Conservation (phyloP, 2,888 invertebrate genomes). For the Holacanthella duospinosa region DNA sequence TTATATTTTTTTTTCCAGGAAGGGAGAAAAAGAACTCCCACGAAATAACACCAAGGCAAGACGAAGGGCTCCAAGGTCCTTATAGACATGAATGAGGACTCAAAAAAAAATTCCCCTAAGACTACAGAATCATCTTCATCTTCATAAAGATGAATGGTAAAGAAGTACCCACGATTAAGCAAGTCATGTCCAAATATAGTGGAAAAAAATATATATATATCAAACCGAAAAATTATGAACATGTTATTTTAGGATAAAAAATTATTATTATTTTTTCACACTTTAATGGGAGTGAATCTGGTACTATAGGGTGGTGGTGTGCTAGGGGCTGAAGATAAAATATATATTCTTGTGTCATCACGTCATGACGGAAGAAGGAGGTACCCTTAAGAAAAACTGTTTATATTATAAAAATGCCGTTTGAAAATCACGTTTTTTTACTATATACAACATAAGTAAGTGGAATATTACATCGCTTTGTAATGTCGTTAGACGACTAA, state of each 20-base stretch:
- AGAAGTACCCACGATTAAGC: not conserved
- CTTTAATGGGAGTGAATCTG: not conserved
- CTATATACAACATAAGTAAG: too few species aligned
- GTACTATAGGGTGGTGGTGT: not conserved
- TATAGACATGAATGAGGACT: not conserved
- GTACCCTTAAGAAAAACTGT: not conserved
- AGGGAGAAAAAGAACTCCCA: not conserved
- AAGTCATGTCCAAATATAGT: slow-evolving; percentile 1
- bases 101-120: too few species aligned
- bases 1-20: too few species aligned
- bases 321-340: slow-evolving; percentile 3
- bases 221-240: not conserved
- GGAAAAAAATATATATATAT: not conserved
- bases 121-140: not conserved
- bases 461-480: too few species aligned
- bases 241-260: not conserved
- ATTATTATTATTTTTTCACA: slow-evolving; percentile 1
- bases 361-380: not conserved
- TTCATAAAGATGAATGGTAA: not conserved
- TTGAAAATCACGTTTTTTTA: not conserved
- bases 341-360: slow-evolving; percentile 2
- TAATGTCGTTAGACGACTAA: too few species aligned
- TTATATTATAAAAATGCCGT: not conserved
- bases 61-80: not conserved
- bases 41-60: too few species aligned